Evolutionary conservation across 2,888 invertebrate genomes (phyloP).

Genomic region (Platycheirus albimanus): DNA sequence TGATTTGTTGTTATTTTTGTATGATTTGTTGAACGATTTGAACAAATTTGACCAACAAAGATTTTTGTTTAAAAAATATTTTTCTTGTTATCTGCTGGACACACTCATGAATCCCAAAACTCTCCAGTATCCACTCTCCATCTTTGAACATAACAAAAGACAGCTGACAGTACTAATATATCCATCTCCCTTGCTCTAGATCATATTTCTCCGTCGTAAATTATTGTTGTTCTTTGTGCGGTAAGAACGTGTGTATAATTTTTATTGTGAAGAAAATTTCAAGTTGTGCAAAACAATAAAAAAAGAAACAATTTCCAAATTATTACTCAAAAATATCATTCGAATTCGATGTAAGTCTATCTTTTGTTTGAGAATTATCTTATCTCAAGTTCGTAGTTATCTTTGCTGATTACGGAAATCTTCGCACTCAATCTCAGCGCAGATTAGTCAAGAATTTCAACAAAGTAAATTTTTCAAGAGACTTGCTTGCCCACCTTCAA

Average conservation of each 20-base stretch:
- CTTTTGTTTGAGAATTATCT: background rate
- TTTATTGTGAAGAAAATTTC: slow-evolving; percentile 9
- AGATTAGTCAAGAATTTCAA: slow-evolving; percentile 76
- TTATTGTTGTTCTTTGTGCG: slow-evolving; percentile 52
- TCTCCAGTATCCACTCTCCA: slow-evolving; percentile 57
- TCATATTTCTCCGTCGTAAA: slow-evolving; percentile 12
- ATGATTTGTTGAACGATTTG: too few species aligned
- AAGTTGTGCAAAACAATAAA: background rate
- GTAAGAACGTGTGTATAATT: slow-evolving; percentile 26
- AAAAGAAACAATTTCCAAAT: slow-evolving; percentile 11
- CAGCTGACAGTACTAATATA: slow-evolving; percentile 48
- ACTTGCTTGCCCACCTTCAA: too few species aligned
- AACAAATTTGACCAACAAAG: too few species aligned
- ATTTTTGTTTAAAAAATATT: too few species aligned
- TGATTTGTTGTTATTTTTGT: too few species aligned
- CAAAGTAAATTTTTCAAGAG: too few species aligned
- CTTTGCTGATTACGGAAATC: background rate
- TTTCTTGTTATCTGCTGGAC: slow-evolving; percentile 7
- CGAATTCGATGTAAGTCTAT: slow-evolving; percentile 37
- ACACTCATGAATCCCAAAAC: slow-evolving; percentile 7
- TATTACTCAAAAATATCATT: background rate
- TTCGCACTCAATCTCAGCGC: slow-evolving; percentile 78
- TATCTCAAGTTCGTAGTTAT: background rate
- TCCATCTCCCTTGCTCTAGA: slow-evolving; percentile 19
- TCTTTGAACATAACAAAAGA: slow-evolving; percentile 59